Percentiles rank a stretch among this genome's conserved stretches.
Evolutionary conservation across 2,113 vertebrate species (phyloP).

Genomic region (Chlorodrepanis virens): DNA sequence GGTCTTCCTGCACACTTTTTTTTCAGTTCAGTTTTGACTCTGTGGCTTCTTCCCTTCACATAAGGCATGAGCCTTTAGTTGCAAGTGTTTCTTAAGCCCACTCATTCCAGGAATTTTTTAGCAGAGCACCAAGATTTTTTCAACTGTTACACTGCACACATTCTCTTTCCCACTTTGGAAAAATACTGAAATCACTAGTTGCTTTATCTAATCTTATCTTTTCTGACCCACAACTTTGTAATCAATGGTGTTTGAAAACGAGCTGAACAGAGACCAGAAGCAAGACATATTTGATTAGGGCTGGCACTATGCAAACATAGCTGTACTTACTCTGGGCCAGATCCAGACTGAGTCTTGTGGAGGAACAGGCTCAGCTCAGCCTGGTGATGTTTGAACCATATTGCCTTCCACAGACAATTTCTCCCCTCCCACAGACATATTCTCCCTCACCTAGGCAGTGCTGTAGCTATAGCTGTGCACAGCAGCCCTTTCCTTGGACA

Average conservation of each 20-base stretch:
- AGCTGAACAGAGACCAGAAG: background rate
- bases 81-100: background rate
- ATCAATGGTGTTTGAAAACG: background rate
- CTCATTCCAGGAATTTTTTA: background rate
- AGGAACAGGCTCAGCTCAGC: background rate
- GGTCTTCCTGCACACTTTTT: background rate
- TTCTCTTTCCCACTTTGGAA: background rate
- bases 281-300: background rate
- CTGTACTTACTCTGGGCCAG: background rate
- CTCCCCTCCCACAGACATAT: too few relatives aligned
- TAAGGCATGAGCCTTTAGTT: background rate
- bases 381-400: background rate
- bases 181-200: background rate
- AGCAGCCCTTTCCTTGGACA: background rate
- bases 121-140: background rate
- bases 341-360: background rate
- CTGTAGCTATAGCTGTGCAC: background rate
- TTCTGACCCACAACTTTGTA: background rate
- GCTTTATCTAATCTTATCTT: constrained; percentile 1
- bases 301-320: background rate
- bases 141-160: background rate
- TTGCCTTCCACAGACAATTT: background rate
- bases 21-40: background rate
- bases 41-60: background rate
- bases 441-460: background rate